A percentile compares a stretch with the other conserved stretches of the same genome.
Conservation (phyloP, 2,113 vertebrate genomes). For the Lagenorhynchus albirostris region DNA sequence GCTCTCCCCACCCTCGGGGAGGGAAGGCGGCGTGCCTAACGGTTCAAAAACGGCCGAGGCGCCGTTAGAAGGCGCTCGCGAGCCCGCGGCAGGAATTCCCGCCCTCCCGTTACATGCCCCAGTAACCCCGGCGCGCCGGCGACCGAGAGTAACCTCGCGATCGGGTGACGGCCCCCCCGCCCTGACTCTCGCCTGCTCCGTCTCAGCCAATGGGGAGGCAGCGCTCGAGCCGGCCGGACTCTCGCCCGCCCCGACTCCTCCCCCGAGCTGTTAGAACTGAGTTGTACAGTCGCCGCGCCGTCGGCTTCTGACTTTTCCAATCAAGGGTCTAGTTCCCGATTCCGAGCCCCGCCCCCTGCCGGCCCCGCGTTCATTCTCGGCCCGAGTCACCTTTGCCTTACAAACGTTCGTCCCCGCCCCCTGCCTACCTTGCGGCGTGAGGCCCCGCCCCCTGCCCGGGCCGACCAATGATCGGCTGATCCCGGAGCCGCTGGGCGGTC, state of each 20-base stretch:
- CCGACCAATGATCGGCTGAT: conserved; percentile 40
- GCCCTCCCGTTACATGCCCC: conserved; percentile 65
- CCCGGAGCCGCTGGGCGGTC: conserved; percentile 55
- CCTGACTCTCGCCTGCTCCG: conserved; percentile 79
- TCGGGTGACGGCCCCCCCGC: conserved; percentile 56
- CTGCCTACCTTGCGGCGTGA: conserved; percentile 56
- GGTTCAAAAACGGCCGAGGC: background rate
- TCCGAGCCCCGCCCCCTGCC: background rate
- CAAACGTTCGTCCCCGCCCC: conserved; percentile 56
- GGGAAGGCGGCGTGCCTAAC: background rate
- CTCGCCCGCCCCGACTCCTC: conserved; percentile 41
- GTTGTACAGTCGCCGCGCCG: background rate
- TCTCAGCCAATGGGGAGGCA: conserved; percentile 75
- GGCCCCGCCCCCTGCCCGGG: background rate
- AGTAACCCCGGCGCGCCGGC: conserved; percentile 63
- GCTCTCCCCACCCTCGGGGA: background rate
- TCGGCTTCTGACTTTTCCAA: background rate
- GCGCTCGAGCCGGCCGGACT: conserved; percentile 40
- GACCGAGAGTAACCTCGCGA: conserved; percentile 82
- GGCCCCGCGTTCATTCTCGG: background rate
- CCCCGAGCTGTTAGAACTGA: conserved; percentile 24
- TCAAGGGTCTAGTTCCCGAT: background rate
- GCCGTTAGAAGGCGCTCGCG: conserved; percentile 57
- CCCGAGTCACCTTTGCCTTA: conserved; percentile 65
- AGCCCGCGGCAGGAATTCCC: background rate